Evolutionary conservation across 2,113 vertebrate species (phyloP).

Genomic region (Podocnemis expansa): DNA sequence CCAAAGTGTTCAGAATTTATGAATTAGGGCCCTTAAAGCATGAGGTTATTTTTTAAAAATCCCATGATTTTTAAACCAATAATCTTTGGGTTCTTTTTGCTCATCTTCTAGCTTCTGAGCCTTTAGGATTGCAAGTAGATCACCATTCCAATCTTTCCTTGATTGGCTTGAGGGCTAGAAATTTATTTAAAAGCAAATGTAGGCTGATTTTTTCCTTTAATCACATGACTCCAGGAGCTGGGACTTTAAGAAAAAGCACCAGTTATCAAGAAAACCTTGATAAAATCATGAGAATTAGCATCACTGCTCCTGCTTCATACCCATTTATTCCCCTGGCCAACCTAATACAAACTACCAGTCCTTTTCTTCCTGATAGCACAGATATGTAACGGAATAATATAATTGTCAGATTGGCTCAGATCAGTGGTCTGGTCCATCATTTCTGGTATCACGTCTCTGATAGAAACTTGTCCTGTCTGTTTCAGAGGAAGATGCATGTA

Average conservation of each 20-base stretch:
- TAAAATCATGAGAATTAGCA: not conserved
- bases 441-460: not conserved
- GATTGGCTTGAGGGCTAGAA: not conserved
- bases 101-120: not conserved
- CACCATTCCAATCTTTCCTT: not conserved
- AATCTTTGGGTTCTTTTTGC: no score
- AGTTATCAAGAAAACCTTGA: not conserved
- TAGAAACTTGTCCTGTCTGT: not conserved
- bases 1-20: no score
- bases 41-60: no score
- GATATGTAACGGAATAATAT: not conserved
- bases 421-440: not conserved
- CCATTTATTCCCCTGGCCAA: not conserved
- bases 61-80: no score
- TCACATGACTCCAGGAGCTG: fast-evolving
- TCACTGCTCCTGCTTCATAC: not conserved
- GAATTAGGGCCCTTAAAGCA: no score
- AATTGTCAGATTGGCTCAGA: not conserved
- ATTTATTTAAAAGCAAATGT: no score
- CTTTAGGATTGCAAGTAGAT: not conserved
- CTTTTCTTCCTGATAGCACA: not conserved
- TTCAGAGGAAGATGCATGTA: not conserved
- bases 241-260: not conserved
- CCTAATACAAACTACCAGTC: not conserved
- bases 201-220: not conserved